Evolutionary conservation across 64 coral and sea anemone genomes (phyloP), one percentile per base, ranked within the genome.

Genomic region (Dendrophyllia cribrosa): DNA sequence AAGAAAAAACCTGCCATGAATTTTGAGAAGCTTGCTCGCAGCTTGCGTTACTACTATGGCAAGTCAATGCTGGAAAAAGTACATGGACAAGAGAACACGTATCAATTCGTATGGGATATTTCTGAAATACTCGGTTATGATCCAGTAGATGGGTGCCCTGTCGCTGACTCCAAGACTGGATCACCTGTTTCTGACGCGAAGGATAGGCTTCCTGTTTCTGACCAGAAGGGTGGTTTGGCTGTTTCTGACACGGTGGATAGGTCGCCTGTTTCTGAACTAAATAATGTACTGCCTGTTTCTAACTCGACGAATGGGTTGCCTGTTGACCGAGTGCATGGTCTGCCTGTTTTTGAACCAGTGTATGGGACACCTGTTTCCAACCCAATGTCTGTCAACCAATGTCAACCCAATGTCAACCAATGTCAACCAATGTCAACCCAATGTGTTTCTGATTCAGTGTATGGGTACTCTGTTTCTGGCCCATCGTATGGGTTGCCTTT

Each of bases 1-100:
- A 84, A 84, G 45, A 66, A 84, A n/a, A 84, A 84, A n/a, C 60
- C 80, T 0, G 21, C 60, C 62, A 84, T 84, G 80, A 84, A 51
- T 47, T 84, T 67, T 63, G 61, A 47, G 16, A 84, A 84, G 45
- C 80, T 84, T 23, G 45, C 80, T 14, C 80, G 80, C 12, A 21
- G 80, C 63, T 15, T 84, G 19, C 60, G 80, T 22, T 84, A 84
- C 44, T 84, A 84, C 23, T 84, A 84, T 11, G 62, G 61, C 45
- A 84, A 84, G 62, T 68, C 80, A 12, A 67, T 84, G 43, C 67
- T 84, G 62, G 61, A 65, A 17, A 84, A 84, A 23, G 80, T 84
- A 6, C 60, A 25, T 84, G 80, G 80, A 3, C 45, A 68, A 66
- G 60, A 84, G 21, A 67, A 51, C 12, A 84, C 80, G 0, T 84